These are phyloP conservation scores for Aphelenchoides fujianensis DNA, from an alignment of 1,140 invertebrate genomes.

Conservation along the genomic window DNA sequence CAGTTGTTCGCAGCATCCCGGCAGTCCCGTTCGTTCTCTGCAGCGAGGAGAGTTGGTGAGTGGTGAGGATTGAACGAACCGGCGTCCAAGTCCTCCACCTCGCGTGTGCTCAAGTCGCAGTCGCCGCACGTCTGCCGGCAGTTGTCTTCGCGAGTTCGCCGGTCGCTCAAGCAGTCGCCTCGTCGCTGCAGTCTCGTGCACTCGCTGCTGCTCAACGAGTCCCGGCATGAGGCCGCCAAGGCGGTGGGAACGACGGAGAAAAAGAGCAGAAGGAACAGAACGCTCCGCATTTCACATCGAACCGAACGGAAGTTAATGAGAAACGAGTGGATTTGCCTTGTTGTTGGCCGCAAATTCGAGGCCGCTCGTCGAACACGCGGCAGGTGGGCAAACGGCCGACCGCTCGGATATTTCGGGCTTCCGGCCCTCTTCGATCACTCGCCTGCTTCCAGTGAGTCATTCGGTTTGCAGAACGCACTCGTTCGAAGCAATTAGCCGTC, in stretches of 20 bases:
- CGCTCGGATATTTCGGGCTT: no score
- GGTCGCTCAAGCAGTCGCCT: not conserved
- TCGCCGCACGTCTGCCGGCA: not conserved
- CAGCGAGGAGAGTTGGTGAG: not conserved
- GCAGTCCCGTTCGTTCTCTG: not conserved
- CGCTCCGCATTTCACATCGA: not conserved
- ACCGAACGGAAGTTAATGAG: no score
- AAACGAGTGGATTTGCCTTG: no score
- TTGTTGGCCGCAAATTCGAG: no score
- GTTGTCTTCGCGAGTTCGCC: not conserved
- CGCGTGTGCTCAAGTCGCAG: not conserved
- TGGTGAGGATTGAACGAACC: not conserved
- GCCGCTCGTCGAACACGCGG: no score
- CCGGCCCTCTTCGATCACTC: no score
- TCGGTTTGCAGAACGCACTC: no score
- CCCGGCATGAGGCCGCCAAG: not conserved
- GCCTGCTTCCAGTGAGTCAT: no score
- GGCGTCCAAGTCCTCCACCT: not conserved
- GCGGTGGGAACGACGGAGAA: not conserved
- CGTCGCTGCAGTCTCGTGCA: not conserved
- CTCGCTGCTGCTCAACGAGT: not conserved
- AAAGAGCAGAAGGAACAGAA: no score
- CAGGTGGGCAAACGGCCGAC: no score
- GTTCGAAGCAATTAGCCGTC: no score
- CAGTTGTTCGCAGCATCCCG: not conserved